Evolutionary conservation across 2,113 vertebrate species (phyloP), one percentile per base, ranked within the genome.

Genomic region (Lophius piscatorius): DNA sequence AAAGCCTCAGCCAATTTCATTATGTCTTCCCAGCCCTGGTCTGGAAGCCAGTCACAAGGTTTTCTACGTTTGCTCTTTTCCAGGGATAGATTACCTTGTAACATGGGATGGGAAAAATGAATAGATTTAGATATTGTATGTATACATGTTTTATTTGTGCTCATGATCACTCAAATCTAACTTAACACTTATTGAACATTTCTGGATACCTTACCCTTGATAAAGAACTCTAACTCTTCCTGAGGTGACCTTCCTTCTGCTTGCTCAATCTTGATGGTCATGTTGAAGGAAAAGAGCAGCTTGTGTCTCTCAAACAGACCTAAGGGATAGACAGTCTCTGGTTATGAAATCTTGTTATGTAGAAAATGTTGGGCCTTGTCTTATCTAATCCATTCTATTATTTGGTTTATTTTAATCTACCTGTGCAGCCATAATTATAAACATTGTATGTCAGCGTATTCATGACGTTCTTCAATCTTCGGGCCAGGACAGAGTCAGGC

Each of bases 251-350:
- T 79, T n/a, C 76, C 93, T 38, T 97, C 93, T 1, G 92, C 93
- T 82, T 97, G 96, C 33, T 97, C 95, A 39, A 98, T 96, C 88
- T 95, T 98, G 59, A 98, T 89, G 9, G 96, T 93, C 95, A 98
- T 93, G 56, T 94, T 95, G 34, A 98, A 98, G 29, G 97, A 94
- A 74, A 95, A 98, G 0, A 99, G 92, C 6, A 99, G 81, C 84
- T 98, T 99, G 90, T 99, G 94, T 61, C 73, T 95, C 82, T 98
- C 96, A 70, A 99, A 98, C 79, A 99, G 76, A 47, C 97, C 97
- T 99, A 40, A 0, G 8, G n/a, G 54, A 80, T 24, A 80, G 66
- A 34, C 13, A 63, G 10, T 20, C 16, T 52, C 18, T 42, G 2
- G 3, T 68, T 47, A 17, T 41, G 38, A 45, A 12, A n/a, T n/a